Conservation (phyloP, 2,888 invertebrate genomes). For the Andrena bucephala region DNA sequence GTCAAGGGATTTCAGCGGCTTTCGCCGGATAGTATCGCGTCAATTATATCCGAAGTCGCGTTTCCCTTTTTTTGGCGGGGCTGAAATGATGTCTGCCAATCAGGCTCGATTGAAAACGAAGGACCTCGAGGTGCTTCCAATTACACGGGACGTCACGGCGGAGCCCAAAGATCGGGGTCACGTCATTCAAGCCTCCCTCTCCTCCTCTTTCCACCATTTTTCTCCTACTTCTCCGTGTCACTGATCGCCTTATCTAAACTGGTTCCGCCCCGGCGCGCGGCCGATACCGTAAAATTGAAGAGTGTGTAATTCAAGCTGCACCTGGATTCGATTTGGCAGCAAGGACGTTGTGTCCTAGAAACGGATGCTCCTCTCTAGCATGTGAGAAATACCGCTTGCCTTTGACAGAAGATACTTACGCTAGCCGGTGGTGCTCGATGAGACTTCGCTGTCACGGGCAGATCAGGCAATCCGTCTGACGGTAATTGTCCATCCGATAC, state of each 20-base stretch:
- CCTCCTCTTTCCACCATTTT: slow-evolving; percentile 56
- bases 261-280: slow-evolving; percentile 35
- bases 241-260: slow-evolving; percentile 63
- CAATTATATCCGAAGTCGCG: slow-evolving; percentile 41
- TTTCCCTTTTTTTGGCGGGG: slow-evolving; percentile 21
- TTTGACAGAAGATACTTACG: background rate
- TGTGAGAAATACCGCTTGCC: slow-evolving; percentile 10
- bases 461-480: slow-evolving; percentile 27
- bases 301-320: slow-evolving; percentile 62
- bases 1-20: background rate
- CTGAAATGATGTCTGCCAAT: slow-evolving; percentile 46
- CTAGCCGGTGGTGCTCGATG: background rate
- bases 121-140: slow-evolving; percentile 75
- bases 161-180: slow-evolving; percentile 73
- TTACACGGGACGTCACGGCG: slow-evolving; percentile 76
- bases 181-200: slow-evolving; percentile 74
- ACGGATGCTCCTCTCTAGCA: background rate
- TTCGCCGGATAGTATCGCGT: background rate
- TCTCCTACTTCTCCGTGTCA: slow-evolving; percentile 47
- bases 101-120: slow-evolving; percentile 70
- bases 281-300: slow-evolving; percentile 65
- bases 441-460: slow-evolving; percentile 4
- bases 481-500: slow-evolving; percentile 14
- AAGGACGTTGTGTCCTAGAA: slow-evolving; percentile 4
- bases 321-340: slow-evolving; percentile 48